A percentile compares a stretch with the other conserved stretches of the same genome.
These are phyloP conservation scores for Drosophila pseudotakahashii DNA, from an alignment of 2,888 invertebrate species.

Conservation along the genomic window DNA sequence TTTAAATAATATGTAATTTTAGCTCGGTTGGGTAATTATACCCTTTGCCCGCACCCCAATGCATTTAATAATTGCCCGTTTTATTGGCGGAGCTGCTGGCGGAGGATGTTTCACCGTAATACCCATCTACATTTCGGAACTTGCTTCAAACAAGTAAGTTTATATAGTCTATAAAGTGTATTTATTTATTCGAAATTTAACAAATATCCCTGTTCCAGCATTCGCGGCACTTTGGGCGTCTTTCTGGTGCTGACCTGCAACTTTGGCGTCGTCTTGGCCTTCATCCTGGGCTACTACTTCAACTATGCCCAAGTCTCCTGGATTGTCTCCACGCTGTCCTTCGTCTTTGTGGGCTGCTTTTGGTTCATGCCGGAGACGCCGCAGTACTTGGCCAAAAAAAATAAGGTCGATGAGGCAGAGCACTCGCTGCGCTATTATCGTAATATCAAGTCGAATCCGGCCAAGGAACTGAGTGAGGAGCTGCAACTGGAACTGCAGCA, in stretches of 20 bases:
- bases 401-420: conserved; percentile 80
- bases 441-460: conserved; percentile 62
- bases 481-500: conserved; percentile 79
- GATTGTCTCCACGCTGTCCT: conserved; percentile 63
- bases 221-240: conserved; percentile 82
- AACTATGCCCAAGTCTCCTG: conserved; percentile 73
- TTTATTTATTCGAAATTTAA: too few relatives aligned
- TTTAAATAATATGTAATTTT: background rate
- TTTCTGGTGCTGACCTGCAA: conserved; percentile 80
- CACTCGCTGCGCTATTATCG: conserved; percentile 80
- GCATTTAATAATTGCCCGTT: conserved; percentile 71
- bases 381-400: conserved; percentile 70
- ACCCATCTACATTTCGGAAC: conserved; percentile 81
- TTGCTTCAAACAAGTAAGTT: conserved; percentile 78
- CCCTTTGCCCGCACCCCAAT: conserved; percentile 70
- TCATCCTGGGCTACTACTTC: conserved; percentile 77
- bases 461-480: conserved; percentile 71
- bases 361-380: conserved; percentile 83
- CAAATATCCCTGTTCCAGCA: conserved; percentile 48
- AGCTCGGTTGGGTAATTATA: conserved; percentile 81
- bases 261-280: conserved; percentile 78
- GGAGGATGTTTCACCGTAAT: conserved; percentile 78
- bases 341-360: conserved; percentile 74
- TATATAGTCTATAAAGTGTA: too few relatives aligned
- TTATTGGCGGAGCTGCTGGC: conserved; percentile 78